A percentile compares a stretch with the other conserved stretches of the same genome.
These are phyloP conservation scores for Pardalotus punctatus DNA, from an alignment of 2,113 vertebrate genomes.

Conservation along the genomic window DNA sequence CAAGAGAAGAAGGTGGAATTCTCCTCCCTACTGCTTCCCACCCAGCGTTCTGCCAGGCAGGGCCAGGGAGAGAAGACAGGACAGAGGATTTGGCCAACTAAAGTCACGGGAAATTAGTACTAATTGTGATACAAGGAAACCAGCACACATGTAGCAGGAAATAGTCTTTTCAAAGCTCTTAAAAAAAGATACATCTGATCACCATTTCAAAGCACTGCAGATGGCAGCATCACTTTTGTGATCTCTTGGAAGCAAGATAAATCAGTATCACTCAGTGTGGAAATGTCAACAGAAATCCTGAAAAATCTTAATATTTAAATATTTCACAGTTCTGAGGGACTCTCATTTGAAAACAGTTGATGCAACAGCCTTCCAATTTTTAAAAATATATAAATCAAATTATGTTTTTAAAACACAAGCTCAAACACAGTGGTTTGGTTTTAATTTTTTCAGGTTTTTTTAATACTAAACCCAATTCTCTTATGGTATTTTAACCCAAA, in stretches of 20 bases:
- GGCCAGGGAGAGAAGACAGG: neutral
- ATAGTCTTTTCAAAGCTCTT: neutral
- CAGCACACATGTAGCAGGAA: fast-evolving
- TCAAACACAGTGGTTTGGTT: neutral
- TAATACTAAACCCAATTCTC: neutral
- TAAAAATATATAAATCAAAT: neutral
- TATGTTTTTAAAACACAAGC: neutral
- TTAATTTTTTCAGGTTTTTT: neutral
- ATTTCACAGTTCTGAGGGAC: neutral
- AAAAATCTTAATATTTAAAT: neutral
- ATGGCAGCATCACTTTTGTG: neutral
- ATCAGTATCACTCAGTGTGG: neutral
- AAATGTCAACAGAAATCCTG: neutral
- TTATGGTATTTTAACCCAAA: neutral
- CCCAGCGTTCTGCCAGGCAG: neutral
- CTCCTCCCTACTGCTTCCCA: neutral
- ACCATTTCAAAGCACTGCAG: neutral
- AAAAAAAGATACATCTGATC: neutral
- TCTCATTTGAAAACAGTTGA: neutral
- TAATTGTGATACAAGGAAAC: neutral
- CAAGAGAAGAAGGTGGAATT: neutral
- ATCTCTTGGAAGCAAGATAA: neutral
- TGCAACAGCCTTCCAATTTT: neutral
- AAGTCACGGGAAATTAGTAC: neutral
- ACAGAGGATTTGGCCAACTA: neutral